These are phyloP conservation scores for Lasioglossum albipes DNA, from an alignment of 1,140 invertebrate genomes.

Conservation along the genomic window DNA sequence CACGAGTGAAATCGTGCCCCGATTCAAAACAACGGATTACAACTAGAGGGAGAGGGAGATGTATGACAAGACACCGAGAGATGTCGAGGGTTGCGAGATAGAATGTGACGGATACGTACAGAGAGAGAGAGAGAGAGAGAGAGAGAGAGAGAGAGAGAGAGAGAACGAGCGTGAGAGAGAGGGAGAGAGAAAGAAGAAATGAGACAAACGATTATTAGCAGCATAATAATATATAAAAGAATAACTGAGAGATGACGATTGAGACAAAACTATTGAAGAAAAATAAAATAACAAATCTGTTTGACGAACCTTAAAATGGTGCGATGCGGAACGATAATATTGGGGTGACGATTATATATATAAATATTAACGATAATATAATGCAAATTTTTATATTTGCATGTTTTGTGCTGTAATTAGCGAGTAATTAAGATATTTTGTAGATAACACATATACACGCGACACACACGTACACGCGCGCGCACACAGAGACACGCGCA, in stretches of 20 bases:
- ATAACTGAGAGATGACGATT: constrained; percentile 24
- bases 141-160: constrained; percentile 53
- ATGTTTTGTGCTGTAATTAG: constrained; percentile 80
- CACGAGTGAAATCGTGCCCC: neutral
- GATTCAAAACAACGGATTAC: constrained; percentile 14
- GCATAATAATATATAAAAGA: constrained; percentile 68
- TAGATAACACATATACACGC: constrained; percentile 67
- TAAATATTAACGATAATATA: constrained; percentile 77
- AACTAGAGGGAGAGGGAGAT: neutral
- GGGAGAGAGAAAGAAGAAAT: neutral
- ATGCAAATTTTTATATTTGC: constrained; percentile 80
- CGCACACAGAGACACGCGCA: constrained; percentile 37
- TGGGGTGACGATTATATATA: constrained; percentile 74
- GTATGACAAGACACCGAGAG: neutral
- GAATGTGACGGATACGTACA: neutral
- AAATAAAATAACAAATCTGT: constrained; percentile 46
- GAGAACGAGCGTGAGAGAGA: constrained; percentile 34
- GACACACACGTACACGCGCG: constrained; percentile 25
- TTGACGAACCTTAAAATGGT: constrained; percentile 67
- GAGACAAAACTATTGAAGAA: constrained; percentile 14
- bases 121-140: neutral
- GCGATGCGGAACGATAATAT: constrained; percentile 68
- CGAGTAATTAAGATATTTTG: constrained; percentile 80
- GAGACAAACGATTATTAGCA: constrained; percentile 56
- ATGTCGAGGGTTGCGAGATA: neutral